phyloP scores from a whole-genome alignment of 2,888 invertebrate species.

The Agrenia bidenticulata region DNA sequence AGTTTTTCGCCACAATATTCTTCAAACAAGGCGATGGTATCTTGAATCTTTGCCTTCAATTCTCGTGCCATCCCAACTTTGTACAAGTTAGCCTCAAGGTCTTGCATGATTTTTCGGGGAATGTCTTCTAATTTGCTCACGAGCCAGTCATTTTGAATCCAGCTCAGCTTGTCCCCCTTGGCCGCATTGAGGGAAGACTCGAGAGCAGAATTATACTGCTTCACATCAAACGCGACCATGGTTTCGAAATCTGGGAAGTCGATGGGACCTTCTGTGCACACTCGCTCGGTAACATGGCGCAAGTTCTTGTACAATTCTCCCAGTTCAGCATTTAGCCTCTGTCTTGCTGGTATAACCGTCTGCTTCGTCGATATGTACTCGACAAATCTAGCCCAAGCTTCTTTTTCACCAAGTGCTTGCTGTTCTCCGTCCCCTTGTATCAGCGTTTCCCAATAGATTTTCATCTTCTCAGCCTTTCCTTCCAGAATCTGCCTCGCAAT shows the following conservation, averaged over 20 bases:
- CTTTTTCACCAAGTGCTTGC: too few species aligned
- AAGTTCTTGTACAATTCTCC: conserved; percentile 14
- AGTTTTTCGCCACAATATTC: conserved; percentile 18
- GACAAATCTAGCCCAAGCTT: not conserved
- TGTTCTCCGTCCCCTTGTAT: too few species aligned
- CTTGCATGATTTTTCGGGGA: not conserved
- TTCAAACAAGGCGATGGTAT: conserved; percentile 11
- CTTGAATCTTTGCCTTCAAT: not conserved
- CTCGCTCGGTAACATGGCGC: not conserved
- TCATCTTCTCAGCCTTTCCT: conserved; percentile 3
- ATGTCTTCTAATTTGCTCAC: conserved; percentile 7
- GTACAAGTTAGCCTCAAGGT: conserved; percentile 10
- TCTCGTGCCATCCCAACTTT: conserved; percentile 17
- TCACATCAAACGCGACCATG: conserved; percentile 22
- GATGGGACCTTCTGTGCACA: not conserved
- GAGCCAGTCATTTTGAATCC: conserved; percentile 16
- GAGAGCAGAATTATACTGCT: conserved; percentile 12
- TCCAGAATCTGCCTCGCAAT: conserved; percentile 11
- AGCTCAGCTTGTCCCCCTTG: conserved; percentile 5
- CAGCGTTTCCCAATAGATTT: too few species aligned
- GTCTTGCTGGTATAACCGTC: conserved; percentile 9
- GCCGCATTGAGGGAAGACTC: conserved; percentile 7
- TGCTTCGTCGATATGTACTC: conserved; percentile 2
- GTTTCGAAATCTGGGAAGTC: conserved; percentile 8
- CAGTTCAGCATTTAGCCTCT: conserved; percentile 3